Conservation (phyloP, 2,113 vertebrate species). For the Nyctibius bracteatus region DNA sequence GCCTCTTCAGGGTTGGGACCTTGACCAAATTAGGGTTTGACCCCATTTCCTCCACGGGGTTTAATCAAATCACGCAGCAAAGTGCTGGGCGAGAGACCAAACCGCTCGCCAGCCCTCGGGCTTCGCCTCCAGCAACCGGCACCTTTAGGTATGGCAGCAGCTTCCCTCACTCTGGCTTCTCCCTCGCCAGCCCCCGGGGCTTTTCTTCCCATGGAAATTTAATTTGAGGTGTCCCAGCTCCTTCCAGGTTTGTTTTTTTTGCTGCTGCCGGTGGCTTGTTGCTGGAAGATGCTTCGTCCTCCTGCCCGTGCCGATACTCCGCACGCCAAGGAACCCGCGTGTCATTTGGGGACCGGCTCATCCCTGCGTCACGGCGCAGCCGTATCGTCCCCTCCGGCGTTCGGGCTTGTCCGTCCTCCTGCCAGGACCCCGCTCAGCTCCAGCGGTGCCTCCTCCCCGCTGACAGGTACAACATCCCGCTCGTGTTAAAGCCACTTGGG, state of each 20-base stretch:
- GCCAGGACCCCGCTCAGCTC: background rate
- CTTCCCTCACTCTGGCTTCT: background rate
- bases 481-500: background rate
- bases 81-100: background rate
- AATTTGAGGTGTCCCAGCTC: rapidly evolving
- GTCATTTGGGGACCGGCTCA: background rate
- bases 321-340: rapidly evolving
- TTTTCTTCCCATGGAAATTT: rapidly evolving
- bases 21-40: too few species aligned
- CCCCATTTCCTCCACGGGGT: background rate
- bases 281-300: background rate
- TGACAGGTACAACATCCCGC: rapidly evolving
- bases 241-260: background rate
- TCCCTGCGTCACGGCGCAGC: background rate
- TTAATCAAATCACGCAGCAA: background rate
- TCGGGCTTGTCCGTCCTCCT: rapidly evolving
- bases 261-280: background rate
- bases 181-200: background rate
- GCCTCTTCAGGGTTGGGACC: too few species aligned
- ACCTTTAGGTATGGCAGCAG: rapidly evolving
- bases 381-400: background rate
- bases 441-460: rapidly evolving
- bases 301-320: background rate
- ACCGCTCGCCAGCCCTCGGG: background rate
- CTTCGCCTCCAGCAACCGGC: rapidly evolving